Evolutionary conservation across 2,113 vertebrate genomes (phyloP), one percentile per base, ranked within the genome.

Genomic region (Alligator mississippiensis): DNA sequence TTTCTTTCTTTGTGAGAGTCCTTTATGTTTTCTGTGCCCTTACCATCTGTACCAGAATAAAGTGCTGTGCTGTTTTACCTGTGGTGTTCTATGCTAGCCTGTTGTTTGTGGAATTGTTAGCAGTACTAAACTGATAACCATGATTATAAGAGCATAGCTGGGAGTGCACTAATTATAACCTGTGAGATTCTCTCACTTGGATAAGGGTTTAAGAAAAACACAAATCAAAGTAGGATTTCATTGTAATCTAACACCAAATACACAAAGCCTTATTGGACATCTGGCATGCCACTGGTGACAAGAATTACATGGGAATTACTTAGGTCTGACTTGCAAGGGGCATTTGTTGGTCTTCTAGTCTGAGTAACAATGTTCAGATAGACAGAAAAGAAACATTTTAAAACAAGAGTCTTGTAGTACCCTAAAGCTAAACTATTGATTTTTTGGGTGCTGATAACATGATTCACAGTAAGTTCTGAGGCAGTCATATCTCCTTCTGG

Each of bases 121-220:
- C 84, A 64, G 90, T 77, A 61, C 87, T 84, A 82, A 82, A 80
- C n/a, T 88, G 47, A 70, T 78, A 89, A 84, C 88, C 11, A 18
- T 82, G 74, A 92, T 82, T 92, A 61, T 85, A 89, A 90, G 19
- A 90, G 47, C 34, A 59, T 82, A 77, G 64, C 63, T 82, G 91
- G 34, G 82, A 61, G 94, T 89, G 77, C 82, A 38, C 11, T 89
- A 90, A 92, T 87, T 93, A 82, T 80, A 55, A 93, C 93, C 59
- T 55, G 34, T 38, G 55, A 78, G 80, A 55, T 90, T 85, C 61
- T 92, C 80, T 92, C 66, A 75, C 55, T 87, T 61, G 27, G 30
- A 2, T 88, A 84, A 87, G 82, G 80, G 38, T 61, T 79, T 64
- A 75, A 88, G 85, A 58, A 86, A 83, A 77, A 47, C 47, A 14